phyloP scores from a whole-genome alignment of 2,113 vertebrate genomes.

The Datnioides undecimradiatus region DNA sequence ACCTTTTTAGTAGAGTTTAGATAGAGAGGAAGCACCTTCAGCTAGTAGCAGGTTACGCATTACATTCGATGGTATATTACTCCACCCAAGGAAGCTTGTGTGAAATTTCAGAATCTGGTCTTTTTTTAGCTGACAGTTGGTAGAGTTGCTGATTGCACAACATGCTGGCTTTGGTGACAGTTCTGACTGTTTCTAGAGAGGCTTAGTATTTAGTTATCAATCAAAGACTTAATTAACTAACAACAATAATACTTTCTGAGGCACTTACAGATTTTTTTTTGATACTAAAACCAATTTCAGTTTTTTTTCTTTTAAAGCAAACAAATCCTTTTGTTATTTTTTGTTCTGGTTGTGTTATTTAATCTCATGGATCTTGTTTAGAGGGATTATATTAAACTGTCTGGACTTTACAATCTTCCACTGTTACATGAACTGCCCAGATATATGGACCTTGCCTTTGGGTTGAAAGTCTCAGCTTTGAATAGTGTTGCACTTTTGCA shows the following conservation, averaged over 20 bases:
- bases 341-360: not conserved
- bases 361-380: no score
- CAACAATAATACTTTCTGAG: not conserved
- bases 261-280: not conserved
- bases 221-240: not conserved
- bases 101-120: conserved; percentile 59
- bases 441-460: not conserved
- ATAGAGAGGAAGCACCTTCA: conserved; percentile 11
- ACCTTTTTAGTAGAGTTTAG: not conserved
- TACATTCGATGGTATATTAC: conserved; percentile 19
- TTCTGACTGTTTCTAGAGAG: conserved; percentile 16
- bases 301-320: not conserved
- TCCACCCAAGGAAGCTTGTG: conserved; percentile 14
- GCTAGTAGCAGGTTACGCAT: conserved; percentile 20
- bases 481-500: not conserved
- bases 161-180: conserved; percentile 3
- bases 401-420: no score
- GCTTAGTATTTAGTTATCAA: not conserved
- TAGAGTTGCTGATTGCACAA: conserved; percentile 45
- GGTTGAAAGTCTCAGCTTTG: conserved; percentile 18
- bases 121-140: conserved; percentile 41
- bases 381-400: no score
- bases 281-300: not conserved
- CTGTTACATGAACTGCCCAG: conserved; percentile 4
- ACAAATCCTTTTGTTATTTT: not conserved